These are phyloP conservation scores for Meta bourneti DNA, from an alignment of 2,888 invertebrate genomes.

Conservation along the genomic window DNA sequence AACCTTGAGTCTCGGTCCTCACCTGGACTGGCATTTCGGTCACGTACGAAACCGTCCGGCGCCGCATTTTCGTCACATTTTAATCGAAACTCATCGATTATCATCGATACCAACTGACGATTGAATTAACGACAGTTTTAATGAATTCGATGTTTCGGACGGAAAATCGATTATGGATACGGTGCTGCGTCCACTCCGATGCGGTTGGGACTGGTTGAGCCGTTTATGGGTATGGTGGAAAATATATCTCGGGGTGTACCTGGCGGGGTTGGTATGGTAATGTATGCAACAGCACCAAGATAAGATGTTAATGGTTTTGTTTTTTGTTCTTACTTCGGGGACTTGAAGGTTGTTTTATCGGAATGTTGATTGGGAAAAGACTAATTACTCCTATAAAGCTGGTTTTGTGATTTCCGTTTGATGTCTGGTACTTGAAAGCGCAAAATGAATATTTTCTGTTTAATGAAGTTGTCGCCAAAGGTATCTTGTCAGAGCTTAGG, in stretches of 20 bases:
- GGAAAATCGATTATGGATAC: slow-evolving; percentile 8
- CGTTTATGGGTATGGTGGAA: neutral
- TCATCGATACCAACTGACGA: slow-evolving; percentile 57
- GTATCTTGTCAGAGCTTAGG: too few species aligned
- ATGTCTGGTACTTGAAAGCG: neutral
- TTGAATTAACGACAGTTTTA: slow-evolving; percentile 42
- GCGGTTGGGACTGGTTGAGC: slow-evolving; percentile 47
- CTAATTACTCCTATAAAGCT: neutral
- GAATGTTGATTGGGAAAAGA: neutral
- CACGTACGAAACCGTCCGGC: slow-evolving; percentile 65
- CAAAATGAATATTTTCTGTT: too few species aligned
- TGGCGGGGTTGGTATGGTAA: neutral
- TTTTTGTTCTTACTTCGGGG: neutral
- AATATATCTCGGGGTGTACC: neutral
- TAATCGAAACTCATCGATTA: slow-evolving; percentile 71
- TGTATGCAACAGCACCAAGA: neutral
- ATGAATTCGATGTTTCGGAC: slow-evolving; percentile 25
- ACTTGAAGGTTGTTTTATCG: neutral
- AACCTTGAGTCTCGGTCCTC: too few species aligned
- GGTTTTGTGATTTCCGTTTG: neutral
- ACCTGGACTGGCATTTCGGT: slow-evolving; percentile 20
- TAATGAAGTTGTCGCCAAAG: too few species aligned
- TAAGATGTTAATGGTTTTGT: neutral
- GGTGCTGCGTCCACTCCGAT: slow-evolving; percentile 43
- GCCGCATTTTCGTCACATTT: slow-evolving; percentile 70